Evolutionary conservation across 2,797 vertebrate species (phyloP).

Genomic region (Hyperoplus immaculatus): DNA sequence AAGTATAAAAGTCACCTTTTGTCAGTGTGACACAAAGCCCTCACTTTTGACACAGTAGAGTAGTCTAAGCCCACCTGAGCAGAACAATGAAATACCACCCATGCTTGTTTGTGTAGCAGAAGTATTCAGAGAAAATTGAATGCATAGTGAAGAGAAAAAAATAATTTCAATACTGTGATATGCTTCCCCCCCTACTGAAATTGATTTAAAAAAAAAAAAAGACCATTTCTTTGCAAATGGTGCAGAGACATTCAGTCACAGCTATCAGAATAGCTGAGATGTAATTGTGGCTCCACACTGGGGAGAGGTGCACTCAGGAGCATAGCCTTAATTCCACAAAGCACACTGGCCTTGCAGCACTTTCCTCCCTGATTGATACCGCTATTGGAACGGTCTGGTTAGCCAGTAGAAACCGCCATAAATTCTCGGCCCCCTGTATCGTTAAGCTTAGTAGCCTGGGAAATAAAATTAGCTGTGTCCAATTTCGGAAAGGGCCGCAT

Average conservation of each 20-base stretch:
- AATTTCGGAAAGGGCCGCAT: slow-evolving; percentile 63
- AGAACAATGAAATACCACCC: slow-evolving; percentile 35
- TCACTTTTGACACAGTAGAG: slow-evolving; percentile 1
- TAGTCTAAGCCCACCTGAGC: slow-evolving; percentile 19
- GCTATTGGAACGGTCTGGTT: slow-evolving; percentile 62
- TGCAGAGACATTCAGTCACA: slow-evolving; percentile 31
- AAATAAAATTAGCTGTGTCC: slow-evolving; percentile 81
- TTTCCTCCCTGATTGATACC: slow-evolving; percentile 76
- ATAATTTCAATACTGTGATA: slow-evolving; percentile 20
- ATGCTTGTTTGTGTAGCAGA: slow-evolving; percentile 5
- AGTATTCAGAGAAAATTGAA: slow-evolving; percentile 22
- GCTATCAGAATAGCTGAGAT: slow-evolving; percentile 44
- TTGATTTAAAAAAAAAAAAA: slow-evolving; percentile 13
- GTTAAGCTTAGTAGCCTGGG: slow-evolving; percentile 75
- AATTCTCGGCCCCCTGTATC: slow-evolving; percentile 73
- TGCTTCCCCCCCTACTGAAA: slow-evolving; percentile 20
- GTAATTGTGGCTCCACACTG: slow-evolving; percentile 57
- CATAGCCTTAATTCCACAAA: slow-evolving; percentile 61
- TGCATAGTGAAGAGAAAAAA: not conserved
- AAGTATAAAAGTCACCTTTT: slow-evolving; percentile 5
- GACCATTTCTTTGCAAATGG: slow-evolving; percentile 19
- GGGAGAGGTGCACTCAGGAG: slow-evolving; percentile 51
- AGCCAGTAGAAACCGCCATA: slow-evolving; percentile 72
- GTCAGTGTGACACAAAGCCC: slow-evolving; percentile 16
- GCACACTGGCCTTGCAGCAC: slow-evolving; percentile 62